These are phyloP conservation scores for Heterodera schachtii DNA, from an alignment of 1,140 invertebrate genomes.

Conservation along the genomic window DNA sequence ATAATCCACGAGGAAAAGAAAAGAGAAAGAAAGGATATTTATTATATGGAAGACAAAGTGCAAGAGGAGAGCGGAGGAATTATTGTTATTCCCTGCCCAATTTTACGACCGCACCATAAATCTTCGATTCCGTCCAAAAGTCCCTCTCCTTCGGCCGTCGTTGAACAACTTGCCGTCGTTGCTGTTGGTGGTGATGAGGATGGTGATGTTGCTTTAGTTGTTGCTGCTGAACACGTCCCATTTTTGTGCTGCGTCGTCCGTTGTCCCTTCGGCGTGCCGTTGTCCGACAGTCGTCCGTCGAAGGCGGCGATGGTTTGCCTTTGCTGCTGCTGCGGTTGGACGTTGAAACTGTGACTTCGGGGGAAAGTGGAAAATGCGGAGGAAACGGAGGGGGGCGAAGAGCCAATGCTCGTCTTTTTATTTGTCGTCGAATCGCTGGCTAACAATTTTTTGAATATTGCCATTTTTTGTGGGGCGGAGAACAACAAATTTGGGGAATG, in stretches of 20 bases:
- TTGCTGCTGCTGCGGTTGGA: not conserved
- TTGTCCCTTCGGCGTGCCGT: not conserved
- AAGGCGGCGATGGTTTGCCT: not conserved
- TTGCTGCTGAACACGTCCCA: not conserved
- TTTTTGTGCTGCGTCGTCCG: not conserved
- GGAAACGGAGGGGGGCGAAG: not conserved
- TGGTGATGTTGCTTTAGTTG: too few species aligned
- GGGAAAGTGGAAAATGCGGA: not conserved
- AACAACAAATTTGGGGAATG: not conserved
- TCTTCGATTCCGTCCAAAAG: not conserved
- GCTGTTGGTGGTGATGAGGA: too few species aligned
- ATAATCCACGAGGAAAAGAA: not conserved
- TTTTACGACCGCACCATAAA: not conserved
- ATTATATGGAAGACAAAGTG: not conserved
- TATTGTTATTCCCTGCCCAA: not conserved
- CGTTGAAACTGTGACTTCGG: not conserved
- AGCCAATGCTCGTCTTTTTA: not conserved
- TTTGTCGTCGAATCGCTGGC: not conserved
- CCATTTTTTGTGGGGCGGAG: not conserved
- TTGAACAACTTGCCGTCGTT: too few species aligned
- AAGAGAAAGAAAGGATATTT: not conserved
- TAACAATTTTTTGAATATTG: slow-evolving; percentile 19
- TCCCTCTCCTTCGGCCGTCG: not conserved
- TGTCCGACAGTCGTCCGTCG: not conserved
- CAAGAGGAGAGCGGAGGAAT: not conserved